Conservation (phyloP, 2,888 invertebrate genomes). For the Melinopterus prodromus region DNA sequence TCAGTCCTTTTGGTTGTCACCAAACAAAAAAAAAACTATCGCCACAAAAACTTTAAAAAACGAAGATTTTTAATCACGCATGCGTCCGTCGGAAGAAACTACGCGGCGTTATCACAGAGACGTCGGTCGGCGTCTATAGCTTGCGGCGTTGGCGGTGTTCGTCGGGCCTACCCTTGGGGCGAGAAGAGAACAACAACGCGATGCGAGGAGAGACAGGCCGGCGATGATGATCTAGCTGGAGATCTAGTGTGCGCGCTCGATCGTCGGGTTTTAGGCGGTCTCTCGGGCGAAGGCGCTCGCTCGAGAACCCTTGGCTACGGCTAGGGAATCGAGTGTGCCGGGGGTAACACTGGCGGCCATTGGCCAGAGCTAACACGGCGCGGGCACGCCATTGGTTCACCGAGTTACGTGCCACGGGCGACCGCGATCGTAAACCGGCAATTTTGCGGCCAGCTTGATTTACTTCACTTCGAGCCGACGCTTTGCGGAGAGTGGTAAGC, state of each 20-base stretch:
- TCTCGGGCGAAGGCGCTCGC: slow-evolving; percentile 41
- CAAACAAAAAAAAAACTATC: background rate
- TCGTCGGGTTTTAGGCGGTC: slow-evolving; percentile 52
- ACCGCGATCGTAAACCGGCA: slow-evolving; percentile 58
- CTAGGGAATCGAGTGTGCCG: slow-evolving; percentile 55
- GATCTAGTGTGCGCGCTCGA: slow-evolving; percentile 7
- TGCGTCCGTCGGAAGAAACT: slow-evolving; percentile 25
- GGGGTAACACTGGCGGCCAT: slow-evolving; percentile 60
- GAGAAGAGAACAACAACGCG: slow-evolving; percentile 11
- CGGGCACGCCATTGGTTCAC: slow-evolving; percentile 58
- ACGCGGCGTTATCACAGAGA: slow-evolving; percentile 21
- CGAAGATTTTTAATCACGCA: slow-evolving; percentile 28
- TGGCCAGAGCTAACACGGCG: slow-evolving; percentile 56
- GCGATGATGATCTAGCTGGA: background rate
- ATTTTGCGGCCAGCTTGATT: slow-evolving; percentile 47
- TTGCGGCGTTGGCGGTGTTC: background rate
- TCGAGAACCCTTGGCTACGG: slow-evolving; percentile 57
- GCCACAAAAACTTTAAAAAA: background rate
- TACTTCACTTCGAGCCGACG: no score
- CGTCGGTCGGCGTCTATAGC: slow-evolving; percentile 15
- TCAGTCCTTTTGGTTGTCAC: background rate
- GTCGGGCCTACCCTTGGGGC: slow-evolving; percentile 5
- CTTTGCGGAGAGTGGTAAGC: background rate
- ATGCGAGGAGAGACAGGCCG: background rate
- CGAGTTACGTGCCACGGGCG: slow-evolving; percentile 58